Percentiles rank a stretch among this genome's conserved stretches.
Evolutionary conservation across 2,888 invertebrate genomes (phyloP).

Genomic region (Anorthoa munda): DNA sequence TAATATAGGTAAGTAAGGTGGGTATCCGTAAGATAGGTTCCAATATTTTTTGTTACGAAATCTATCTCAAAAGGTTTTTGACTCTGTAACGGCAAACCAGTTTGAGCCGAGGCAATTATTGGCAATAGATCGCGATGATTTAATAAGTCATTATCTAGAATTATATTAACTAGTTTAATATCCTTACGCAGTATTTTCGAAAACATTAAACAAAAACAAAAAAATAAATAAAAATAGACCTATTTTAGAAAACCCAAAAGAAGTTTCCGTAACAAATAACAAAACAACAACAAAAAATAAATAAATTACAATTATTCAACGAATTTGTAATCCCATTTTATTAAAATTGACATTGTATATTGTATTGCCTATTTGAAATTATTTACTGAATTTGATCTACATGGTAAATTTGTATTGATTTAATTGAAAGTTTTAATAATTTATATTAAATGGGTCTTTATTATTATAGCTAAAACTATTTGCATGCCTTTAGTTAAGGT

Average conservation of each 20-base stretch:
- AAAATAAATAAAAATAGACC: neutral
- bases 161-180: neutral
- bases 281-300: too few relatives aligned
- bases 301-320: too few relatives aligned
- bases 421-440: too few relatives aligned
- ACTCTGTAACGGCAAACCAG: neutral
- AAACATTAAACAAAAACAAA: neutral
- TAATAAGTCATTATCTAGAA: neutral
- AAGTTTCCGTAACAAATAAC: too few relatives aligned
- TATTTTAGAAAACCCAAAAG: neutral
- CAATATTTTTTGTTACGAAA: slow-evolving; percentile 12
- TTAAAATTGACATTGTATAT: too few relatives aligned
- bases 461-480: too few relatives aligned
- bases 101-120: neutral
- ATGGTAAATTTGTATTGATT: too few relatives aligned
- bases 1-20: neutral
- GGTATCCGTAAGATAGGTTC: neutral
- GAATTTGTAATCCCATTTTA: too few relatives aligned
- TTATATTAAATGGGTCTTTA: too few relatives aligned
- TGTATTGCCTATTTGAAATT: too few relatives aligned
- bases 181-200: neutral
- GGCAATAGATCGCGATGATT: neutral
- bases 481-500: too few relatives aligned
- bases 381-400: too few relatives aligned
- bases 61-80: slow-evolving; percentile 4